phyloP scores from a whole-genome alignment of 2,113 vertebrate genomes.

The Prionailurus bengalensis region DNA sequence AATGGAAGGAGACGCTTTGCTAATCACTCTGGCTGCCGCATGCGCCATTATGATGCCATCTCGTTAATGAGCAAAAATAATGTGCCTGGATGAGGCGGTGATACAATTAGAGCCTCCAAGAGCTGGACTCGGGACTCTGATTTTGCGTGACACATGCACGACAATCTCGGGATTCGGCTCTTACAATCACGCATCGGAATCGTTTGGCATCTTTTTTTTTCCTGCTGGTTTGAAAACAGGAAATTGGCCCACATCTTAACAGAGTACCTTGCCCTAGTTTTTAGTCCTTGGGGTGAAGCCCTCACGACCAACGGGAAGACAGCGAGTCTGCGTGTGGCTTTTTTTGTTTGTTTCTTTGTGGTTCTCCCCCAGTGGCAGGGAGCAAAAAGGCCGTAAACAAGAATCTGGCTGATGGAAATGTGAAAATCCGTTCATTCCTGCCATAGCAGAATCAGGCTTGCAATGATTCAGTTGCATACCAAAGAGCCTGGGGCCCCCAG shows the following conservation, averaged over 20 bases:
- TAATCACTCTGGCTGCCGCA: constrained; percentile 88
- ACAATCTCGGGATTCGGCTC: not conserved
- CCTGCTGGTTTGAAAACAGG: constrained; percentile 31
- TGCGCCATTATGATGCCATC: constrained; percentile 87
- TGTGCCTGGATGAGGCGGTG: constrained; percentile 80
- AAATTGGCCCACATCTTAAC: constrained; percentile 43
- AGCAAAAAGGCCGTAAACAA: constrained; percentile 14
- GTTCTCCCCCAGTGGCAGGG: not conserved
- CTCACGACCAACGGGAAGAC: constrained; percentile 42
- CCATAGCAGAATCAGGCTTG: not conserved
- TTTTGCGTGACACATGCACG: not conserved
- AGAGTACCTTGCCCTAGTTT: constrained; percentile 43
- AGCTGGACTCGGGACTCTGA: constrained; percentile 59
- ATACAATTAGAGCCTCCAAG: constrained; percentile 83
- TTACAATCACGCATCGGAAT: constrained; percentile 21
- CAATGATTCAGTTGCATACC: not conserved
- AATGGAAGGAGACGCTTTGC: constrained; percentile 89
- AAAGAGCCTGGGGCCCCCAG: not conserved
- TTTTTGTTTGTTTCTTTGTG: constrained; percentile 6
- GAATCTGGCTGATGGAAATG: not conserved
- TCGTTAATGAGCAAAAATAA: constrained; percentile 90
- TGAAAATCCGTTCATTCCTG: not conserved
- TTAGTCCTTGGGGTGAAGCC: constrained; percentile 1
- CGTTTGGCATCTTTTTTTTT: constrained; percentile 9
- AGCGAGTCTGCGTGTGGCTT: not conserved